Conservation (phyloP, 2,797 vertebrate species). For the Girardinus metallicus region DNA sequence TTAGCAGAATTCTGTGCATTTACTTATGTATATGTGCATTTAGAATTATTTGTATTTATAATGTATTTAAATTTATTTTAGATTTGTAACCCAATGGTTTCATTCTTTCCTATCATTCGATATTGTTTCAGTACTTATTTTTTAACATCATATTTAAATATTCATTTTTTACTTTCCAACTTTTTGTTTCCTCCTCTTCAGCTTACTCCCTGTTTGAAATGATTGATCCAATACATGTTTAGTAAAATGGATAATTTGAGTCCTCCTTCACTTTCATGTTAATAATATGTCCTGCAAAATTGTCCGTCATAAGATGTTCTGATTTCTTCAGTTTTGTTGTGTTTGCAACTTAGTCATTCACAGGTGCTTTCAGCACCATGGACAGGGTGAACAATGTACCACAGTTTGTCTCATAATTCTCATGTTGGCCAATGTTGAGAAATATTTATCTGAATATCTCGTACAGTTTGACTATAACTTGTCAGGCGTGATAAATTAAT, state of each 20-base stretch:
- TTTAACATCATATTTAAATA: neutral
- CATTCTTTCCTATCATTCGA: neutral
- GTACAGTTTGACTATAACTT: neutral
- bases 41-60: neutral
- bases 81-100: neutral
- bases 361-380: conserved; percentile 62
- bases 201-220: neutral
- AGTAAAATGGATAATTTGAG: neutral
- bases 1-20: neutral
- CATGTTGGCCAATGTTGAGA: neutral
- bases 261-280: neutral
- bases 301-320: neutral
- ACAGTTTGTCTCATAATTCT: neutral
- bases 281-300: neutral
- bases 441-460: neutral
- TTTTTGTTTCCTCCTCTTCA: neutral
- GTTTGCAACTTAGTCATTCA: neutral
- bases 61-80: neutral
- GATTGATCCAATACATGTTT: neutral
- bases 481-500: neutral
- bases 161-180: neutral
- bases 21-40: neutral
- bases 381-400: conserved; percentile 51
- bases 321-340: neutral
- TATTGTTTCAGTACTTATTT: neutral